A percentile compares a stretch with the other conserved stretches of the same genome.
Conservation (phyloP, 2,888 invertebrate species). For the Sarcophaga rosellei region DNA sequence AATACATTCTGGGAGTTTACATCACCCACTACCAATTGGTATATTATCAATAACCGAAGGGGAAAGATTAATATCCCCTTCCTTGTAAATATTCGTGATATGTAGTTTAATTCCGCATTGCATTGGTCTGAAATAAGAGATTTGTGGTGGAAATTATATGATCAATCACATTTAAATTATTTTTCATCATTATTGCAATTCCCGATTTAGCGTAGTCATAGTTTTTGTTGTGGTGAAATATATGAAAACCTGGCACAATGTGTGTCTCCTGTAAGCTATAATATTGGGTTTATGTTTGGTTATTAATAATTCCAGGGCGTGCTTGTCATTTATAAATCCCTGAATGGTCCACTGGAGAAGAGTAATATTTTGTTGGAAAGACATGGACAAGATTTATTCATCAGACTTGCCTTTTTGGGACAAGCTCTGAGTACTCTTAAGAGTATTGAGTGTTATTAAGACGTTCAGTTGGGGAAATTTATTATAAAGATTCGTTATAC, state of each 20-base stretch:
- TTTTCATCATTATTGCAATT: too few species aligned
- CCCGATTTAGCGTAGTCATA: neutral
- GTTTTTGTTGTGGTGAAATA: conserved; percentile 25
- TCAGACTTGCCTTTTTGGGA: too few species aligned
- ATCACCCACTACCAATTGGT: too few species aligned
- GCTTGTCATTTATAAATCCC: conserved; percentile 28
- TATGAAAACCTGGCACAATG: too few species aligned
- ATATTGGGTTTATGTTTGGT: conserved; percentile 12
- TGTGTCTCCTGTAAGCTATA: conserved; percentile 42
- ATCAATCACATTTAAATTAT: neutral
- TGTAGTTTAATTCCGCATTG: neutral
- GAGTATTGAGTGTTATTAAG: conserved; percentile 14
- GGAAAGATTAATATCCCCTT: neutral
- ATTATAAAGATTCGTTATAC: too few species aligned
- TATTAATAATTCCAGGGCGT: conserved; percentile 25
- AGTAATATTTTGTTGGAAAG: neutral
- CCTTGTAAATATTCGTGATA: neutral
- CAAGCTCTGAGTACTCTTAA: neutral
- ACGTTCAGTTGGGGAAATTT: conserved; percentile 14
- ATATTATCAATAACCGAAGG: too few species aligned
- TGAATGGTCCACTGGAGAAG: conserved; percentile 41
- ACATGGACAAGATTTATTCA: neutral
- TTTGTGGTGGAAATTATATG: neutral
- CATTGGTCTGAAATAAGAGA: neutral
- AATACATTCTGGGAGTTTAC: neutral